Evolutionary conservation across 2,888 invertebrate species (phyloP).

Genomic region (Pteria penguin): DNA sequence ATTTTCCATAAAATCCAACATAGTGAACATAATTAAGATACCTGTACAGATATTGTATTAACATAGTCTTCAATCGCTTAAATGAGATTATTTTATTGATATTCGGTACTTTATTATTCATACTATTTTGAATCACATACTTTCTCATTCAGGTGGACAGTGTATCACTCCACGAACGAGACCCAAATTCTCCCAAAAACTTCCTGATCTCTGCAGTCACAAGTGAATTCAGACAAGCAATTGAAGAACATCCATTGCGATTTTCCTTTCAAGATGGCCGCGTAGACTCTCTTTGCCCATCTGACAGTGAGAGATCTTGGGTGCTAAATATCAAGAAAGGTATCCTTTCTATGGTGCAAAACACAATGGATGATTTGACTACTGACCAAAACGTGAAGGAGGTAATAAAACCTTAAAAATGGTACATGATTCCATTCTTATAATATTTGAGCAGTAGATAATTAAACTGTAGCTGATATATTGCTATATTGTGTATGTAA

Average conservation of each 20-base stretch:
- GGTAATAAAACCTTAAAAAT: no score
- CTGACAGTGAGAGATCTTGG: slow-evolving; percentile 88
- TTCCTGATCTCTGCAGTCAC: slow-evolving; percentile 17
- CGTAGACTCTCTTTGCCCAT: slow-evolving; percentile 88
- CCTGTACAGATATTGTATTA: no score
- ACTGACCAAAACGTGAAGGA: slow-evolving; percentile 80
- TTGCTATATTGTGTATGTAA: no score
- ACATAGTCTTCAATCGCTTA: no score
- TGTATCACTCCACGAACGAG: slow-evolving; percentile 72
- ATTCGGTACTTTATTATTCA: no score
- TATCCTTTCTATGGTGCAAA: slow-evolving; percentile 92
- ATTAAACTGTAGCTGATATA: no score
- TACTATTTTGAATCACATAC: no score
- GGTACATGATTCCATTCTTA: no score
- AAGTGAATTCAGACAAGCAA: slow-evolving; percentile 80
- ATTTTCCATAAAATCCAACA: no score
- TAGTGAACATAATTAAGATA: no score
- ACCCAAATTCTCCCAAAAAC: slow-evolving; percentile 48
- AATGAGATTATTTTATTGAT: no score
- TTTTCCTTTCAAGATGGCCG: slow-evolving; percentile 90
- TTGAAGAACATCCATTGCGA: slow-evolving; percentile 87
- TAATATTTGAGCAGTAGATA: no score
- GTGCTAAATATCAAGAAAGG: slow-evolving; percentile 95
- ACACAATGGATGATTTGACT: slow-evolving; percentile 91
- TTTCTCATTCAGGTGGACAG: slow-evolving; percentile 72